A percentile compares a stretch with the other conserved stretches of the same genome.
Evolutionary conservation across 2,888 invertebrate species (phyloP).

Genomic region (Andrena minutula): DNA sequence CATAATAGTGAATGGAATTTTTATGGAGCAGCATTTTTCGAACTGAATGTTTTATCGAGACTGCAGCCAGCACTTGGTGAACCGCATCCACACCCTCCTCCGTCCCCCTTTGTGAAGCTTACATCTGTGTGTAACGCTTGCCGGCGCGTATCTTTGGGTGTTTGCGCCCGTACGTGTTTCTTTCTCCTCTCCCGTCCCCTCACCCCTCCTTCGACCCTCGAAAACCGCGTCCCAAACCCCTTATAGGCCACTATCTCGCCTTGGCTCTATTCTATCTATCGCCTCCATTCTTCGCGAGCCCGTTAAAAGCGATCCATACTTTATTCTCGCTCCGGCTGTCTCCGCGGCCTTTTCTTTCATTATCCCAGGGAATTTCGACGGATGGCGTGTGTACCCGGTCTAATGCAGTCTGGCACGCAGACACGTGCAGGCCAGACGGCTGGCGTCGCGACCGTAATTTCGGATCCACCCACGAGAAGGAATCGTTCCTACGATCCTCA

Average conservation of each 20-base stretch:
- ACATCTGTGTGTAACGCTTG: conserved; percentile 41
- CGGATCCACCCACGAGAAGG: conserved; percentile 16
- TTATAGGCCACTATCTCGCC: conserved; percentile 44
- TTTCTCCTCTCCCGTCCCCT: conserved; percentile 18
- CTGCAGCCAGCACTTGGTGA: conserved; percentile 66
- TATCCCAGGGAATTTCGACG: conserved; percentile 71
- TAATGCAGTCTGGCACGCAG: conserved; percentile 62
- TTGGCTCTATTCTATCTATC: conserved; percentile 70
- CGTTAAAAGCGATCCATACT: conserved; percentile 81
- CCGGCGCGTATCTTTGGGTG: conserved; percentile 11
- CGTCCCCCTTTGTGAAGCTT: conserved; percentile 25
- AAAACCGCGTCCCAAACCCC: conserved; percentile 29
- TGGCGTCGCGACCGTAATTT: conserved; percentile 48
- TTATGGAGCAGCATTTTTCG: conserved; percentile 78
- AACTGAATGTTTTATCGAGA: conserved; percentile 80
- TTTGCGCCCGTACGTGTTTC: conserved; percentile 46
- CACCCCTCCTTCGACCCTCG: conserved; percentile 40
- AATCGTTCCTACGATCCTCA: conserved; percentile 45
- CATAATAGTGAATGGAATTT: conserved; percentile 79
- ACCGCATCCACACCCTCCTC: conserved; percentile 53
- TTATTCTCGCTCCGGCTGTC: conserved; percentile 72
- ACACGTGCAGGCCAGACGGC: conserved; percentile 27
- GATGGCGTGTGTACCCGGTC: conserved; percentile 68
- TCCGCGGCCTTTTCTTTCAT: conserved; percentile 69
- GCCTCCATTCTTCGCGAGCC: conserved; percentile 75